Evolutionary conservation across 2,888 invertebrate genomes (phyloP), one percentile per base, ranked within the genome.

Genomic region (Acronicta alni): DNA sequence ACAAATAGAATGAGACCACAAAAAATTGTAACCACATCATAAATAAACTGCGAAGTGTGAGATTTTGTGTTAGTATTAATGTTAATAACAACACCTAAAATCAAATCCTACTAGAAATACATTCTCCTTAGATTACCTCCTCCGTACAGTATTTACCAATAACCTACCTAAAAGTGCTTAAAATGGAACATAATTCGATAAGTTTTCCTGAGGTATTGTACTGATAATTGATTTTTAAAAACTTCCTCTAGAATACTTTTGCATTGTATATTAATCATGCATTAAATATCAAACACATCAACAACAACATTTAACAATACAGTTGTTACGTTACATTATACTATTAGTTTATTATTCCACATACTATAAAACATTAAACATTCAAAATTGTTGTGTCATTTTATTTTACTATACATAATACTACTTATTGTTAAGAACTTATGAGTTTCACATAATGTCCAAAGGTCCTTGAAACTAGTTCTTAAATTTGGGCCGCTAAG

Each of bases 281-380:
- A 68, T 61, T 61, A 18, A 52, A 59, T 51, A 68, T 57, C 23
- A 23, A 23, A 23, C 23, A 23, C 23, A 5, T 23, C 23, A 23
- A 23, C 23, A 20, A 20, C 20, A 23, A 23, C 6, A 23, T 23
- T 3, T 23, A 23, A 23, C 23, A 46, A 67, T 70, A 75, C 51
- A 69, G 14, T 46, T 67, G 42, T 35, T n/a, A n/a, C n/a, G n/a
- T n/a, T n/a, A n/a, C n/a, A 60, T 44, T 76, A 61, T 37, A 45
- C 23, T 58, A 38, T 61, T 52, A 55, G 23, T 55, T 72, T 49
- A 37, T 41, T 57, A 55, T 39, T 17, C 65, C 54, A 44, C 47
- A 53, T 63, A 37, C 43, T 67, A 59, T 53, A 65, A 66, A 72
- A 70, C 59, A 59, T 57, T 69, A 43, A 65, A 56, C 48, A 47